Conservation (phyloP, 1,140 invertebrate genomes). For the Hyphantria cunea region DNA sequence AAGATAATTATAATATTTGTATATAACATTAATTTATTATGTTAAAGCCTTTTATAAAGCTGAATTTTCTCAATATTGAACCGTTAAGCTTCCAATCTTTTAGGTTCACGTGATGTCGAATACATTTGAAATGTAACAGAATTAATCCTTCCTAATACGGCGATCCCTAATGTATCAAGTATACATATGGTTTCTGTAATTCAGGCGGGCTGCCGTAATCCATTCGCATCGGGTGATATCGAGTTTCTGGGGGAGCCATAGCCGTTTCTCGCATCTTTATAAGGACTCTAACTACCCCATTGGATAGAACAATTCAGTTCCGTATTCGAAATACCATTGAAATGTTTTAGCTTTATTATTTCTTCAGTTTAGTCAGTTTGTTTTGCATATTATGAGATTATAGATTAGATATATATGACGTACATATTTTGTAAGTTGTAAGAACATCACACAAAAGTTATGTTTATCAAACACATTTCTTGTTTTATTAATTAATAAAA, state of each 20-base stretch:
- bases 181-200: constrained; percentile 79
- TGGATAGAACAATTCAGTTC: constrained; percentile 15
- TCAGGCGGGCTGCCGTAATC: constrained; percentile 72
- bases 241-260: constrained; percentile 57
- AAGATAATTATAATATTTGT: too few species aligned
- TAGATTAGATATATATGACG: too few species aligned
- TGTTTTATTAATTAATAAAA: constrained; percentile 33
- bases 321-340: constrained; percentile 8
- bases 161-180: constrained; percentile 69
- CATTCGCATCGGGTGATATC: constrained; percentile 62
- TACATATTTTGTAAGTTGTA: too few species aligned
- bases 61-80: too few species aligned
- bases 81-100: constrained; percentile 46
- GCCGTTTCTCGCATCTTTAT: constrained; percentile 46
- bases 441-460: too few species aligned
- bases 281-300: constrained; percentile 19
- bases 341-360: constrained; percentile 15
- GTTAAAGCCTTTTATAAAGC: too few species aligned
- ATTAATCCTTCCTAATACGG: constrained; percentile 73
- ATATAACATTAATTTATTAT: neutral
- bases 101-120: constrained; percentile 41
- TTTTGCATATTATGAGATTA: too few species aligned
- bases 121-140: constrained; percentile 54
- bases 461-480: neutral
- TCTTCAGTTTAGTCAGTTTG: constrained; percentile 14